phyloP scores from a whole-genome alignment of 2,113 vertebrate genomes.

The Porphyrio hochstetteri region DNA sequence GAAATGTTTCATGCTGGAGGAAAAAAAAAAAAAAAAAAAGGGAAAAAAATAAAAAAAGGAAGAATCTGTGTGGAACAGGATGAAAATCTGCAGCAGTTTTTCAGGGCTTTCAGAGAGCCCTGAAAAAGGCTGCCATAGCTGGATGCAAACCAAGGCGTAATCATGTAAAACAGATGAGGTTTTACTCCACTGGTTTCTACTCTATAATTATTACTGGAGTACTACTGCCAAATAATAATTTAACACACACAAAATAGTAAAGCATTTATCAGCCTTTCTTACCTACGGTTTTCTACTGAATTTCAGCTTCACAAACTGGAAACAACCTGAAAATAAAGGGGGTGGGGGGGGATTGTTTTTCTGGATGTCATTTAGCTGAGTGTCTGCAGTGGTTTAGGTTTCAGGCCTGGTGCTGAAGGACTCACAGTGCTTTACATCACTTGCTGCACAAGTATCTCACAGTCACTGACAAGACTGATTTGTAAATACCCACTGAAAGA shows the following conservation, averaged over 20 bases:
- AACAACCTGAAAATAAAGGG: not conserved
- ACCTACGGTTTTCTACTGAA: not conserved
- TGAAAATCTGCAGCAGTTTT: constrained; percentile 47
- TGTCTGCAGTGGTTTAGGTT: not conserved
- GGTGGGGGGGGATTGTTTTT: not conserved
- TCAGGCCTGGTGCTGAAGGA: not conserved
- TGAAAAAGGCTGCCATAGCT: constrained; percentile 51
- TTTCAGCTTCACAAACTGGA: not conserved
- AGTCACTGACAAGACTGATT: not conserved
- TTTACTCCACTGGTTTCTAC: constrained; percentile 40
- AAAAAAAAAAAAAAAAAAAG: not conserved
- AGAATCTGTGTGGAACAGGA: constrained; percentile 38
- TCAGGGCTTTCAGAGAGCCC: constrained; percentile 51
- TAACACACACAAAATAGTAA: not conserved
- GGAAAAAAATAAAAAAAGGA: not conserved
- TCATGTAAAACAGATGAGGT: constrained; percentile 62
- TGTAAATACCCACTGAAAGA: not conserved
- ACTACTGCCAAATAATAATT: constrained; percentile 7
- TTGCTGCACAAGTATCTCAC: not conserved
- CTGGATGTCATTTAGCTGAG: not conserved
- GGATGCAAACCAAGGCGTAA: constrained; percentile 56
- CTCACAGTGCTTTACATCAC: not conserved
- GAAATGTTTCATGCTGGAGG: constrained; percentile 19
- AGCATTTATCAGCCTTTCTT: not conserved
- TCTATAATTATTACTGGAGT: constrained; percentile 31